These are phyloP conservation scores for Meganola albula DNA, from an alignment of 2,888 invertebrate species.

Conservation along the genomic window DNA sequence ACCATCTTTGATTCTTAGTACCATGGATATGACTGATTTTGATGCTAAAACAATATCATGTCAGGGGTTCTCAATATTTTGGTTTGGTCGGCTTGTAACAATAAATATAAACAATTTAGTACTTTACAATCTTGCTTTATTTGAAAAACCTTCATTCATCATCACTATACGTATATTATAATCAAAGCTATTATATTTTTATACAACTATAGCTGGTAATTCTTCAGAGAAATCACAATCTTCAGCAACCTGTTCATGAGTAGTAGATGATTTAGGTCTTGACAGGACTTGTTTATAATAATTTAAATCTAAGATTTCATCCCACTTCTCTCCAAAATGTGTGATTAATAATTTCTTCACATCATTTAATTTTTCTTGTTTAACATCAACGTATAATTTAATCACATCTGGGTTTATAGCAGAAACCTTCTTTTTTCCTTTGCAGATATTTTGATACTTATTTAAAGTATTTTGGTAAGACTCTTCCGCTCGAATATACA, in stretches of 20 bases:
- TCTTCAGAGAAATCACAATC: constrained; percentile 12
- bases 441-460: constrained; percentile 12
- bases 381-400: constrained; percentile 12
- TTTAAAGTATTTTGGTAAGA: constrained; percentile 10
- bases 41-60: constrained; percentile 8
- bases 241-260: constrained; percentile 11
- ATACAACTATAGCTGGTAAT: constrained; percentile 12
- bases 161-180: constrained; percentile 4
- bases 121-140: constrained; percentile 7
- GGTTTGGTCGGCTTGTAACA: constrained; percentile 6
- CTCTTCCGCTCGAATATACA: constrained; percentile 13
- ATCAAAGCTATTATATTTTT: constrained; percentile 8
- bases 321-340: constrained; percentile 16
- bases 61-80: constrained; percentile 10
- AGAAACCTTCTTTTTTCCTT: constrained; percentile 14
- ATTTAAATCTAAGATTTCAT: constrained; percentile 11
- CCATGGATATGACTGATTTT: constrained; percentile 4
- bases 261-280: constrained; percentile 10
- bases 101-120: constrained; percentile 8
- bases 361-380: constrained; percentile 14
- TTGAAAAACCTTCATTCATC: constrained; percentile 8
- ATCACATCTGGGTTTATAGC: constrained; percentile 10
- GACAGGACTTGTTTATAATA: constrained; percentile 13
- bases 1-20: constrained; percentile 3
- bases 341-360: constrained; percentile 16